Percentiles rank a stretch among this genome's conserved stretches.
These are phyloP conservation scores for Potamarius usumacintae DNA, from an alignment of 2,113 vertebrate genomes.

Conservation along the genomic window DNA sequence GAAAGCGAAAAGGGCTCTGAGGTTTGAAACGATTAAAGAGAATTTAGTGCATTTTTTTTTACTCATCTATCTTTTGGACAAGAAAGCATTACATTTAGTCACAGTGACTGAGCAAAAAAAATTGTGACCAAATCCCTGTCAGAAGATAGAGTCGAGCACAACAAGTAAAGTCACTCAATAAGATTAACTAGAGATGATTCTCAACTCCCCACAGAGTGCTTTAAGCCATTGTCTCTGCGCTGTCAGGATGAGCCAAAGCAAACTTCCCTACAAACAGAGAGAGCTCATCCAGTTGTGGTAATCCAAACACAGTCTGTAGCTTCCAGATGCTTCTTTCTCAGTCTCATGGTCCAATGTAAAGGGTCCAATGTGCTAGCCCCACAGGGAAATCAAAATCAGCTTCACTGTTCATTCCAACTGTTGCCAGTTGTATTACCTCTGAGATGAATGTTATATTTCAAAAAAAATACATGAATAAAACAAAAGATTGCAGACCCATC, in stretches of 20 bases:
- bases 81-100: constrained; percentile 30
- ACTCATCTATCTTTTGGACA: constrained; percentile 31
- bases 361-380: not conserved
- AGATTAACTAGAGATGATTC: constrained; percentile 42
- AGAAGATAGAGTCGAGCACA: constrained; percentile 28
- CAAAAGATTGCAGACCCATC: not conserved
- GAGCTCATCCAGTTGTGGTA: constrained; percentile 71
- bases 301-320: constrained; percentile 75
- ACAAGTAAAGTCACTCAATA: constrained; percentile 33
- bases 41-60: not conserved
- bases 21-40: constrained; percentile 13
- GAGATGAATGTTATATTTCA: not conserved
- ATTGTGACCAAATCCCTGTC: constrained; percentile 48
- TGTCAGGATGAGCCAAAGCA: constrained; percentile 45
- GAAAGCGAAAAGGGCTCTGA: constrained; percentile 7
- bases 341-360: constrained; percentile 37
- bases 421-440: constrained; percentile 43
- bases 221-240: constrained; percentile 8
- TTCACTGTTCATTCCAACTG: constrained; percentile 43
- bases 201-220: constrained; percentile 3
- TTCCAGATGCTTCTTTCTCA: constrained; percentile 70
- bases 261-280: constrained; percentile 32
- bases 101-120: constrained; percentile 33
- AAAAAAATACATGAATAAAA: not conserved
- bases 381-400: constrained; percentile 40